Conservation (phyloP, 1,140 invertebrate genomes). For the Megalopta genalis region DNA sequence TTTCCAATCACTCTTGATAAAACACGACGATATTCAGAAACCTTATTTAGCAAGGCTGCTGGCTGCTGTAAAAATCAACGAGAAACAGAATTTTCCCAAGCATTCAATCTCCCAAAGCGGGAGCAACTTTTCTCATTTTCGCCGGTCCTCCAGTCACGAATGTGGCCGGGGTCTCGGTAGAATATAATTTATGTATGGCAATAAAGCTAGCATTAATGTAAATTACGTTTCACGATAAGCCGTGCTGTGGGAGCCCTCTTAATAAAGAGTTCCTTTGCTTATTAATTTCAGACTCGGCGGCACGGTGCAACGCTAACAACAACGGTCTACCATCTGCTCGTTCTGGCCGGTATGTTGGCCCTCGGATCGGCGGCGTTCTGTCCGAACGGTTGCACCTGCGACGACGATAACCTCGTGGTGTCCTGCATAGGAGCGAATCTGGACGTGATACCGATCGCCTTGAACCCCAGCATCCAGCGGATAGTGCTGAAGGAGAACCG, state of each 20-base stretch:
- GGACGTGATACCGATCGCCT: conserved; percentile 93
- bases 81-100: neutral
- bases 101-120: neutral
- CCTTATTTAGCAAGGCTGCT: neutral
- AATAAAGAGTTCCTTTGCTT: conserved; percentile 24
- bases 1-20: neutral
- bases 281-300: conserved; percentile 47
- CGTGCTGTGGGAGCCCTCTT: neutral
- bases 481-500: conserved; percentile 91
- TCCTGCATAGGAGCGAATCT: conserved; percentile 91
- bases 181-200: conserved; percentile 4
- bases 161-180: neutral
- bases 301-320: conserved; percentile 13
- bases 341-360: conserved; percentile 69
- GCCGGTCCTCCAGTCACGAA: neutral
- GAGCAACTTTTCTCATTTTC: neutral
- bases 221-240: neutral
- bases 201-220: conserved; percentile 13
- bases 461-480: conserved; percentile 93
- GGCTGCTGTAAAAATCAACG: no score
- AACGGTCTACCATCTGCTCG: conserved; percentile 60
- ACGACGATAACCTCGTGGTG: conserved; percentile 93
- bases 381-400: conserved; percentile 90
- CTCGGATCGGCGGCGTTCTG: conserved; percentile 81
- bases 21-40: neutral